These are phyloP conservation scores for Cyclura pinguis DNA, from an alignment of 2,797 vertebrate genomes.

Conservation along the genomic window DNA sequence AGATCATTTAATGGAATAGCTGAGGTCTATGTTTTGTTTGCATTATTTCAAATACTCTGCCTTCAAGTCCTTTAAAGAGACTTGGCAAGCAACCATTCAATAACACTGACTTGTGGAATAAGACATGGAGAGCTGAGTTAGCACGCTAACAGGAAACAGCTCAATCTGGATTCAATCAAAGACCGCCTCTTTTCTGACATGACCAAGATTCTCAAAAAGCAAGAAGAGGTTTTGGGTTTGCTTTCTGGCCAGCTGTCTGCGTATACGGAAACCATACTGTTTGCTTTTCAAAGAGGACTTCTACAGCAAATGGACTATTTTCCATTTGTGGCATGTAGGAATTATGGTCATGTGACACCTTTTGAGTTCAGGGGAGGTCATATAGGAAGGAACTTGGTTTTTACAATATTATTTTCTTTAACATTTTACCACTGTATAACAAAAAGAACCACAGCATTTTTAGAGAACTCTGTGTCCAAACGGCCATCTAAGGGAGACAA, in stretches of 20 bases:
- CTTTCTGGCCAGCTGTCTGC: slow-evolving; percentile 46
- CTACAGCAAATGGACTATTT: slow-evolving; percentile 29
- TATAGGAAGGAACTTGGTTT: neutral
- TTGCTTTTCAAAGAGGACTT: slow-evolving; percentile 1
- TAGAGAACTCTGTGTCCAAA: too few species aligned
- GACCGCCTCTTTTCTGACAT: slow-evolving; percentile 73
- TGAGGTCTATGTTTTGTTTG: slow-evolving; percentile 60
- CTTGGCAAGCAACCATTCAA: slow-evolving; percentile 70
- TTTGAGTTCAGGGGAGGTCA: slow-evolving; percentile 17
- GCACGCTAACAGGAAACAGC: slow-evolving; percentile 88
- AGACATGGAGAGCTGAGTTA: slow-evolving; percentile 73
- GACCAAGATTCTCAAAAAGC: slow-evolving; percentile 68
- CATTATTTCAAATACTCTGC: slow-evolving; percentile 67
- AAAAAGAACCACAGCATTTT: neutral
- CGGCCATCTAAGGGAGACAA: too few species aligned
- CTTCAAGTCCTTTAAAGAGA: slow-evolving; percentile 63
- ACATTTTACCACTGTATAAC: neutral
- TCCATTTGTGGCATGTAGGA: neutral
- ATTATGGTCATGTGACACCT: neutral
- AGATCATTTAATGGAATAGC: slow-evolving; percentile 56
- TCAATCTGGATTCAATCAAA: slow-evolving; percentile 93
- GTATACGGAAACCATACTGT: slow-evolving; percentile 11
- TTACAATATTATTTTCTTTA: slow-evolving; percentile 10
- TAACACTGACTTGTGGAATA: slow-evolving; percentile 67
- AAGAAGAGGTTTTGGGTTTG: slow-evolving; percentile 58